These are phyloP conservation scores for Caradrina kadenii DNA, from an alignment of 2,888 invertebrate genomes.

Conservation along the genomic window DNA sequence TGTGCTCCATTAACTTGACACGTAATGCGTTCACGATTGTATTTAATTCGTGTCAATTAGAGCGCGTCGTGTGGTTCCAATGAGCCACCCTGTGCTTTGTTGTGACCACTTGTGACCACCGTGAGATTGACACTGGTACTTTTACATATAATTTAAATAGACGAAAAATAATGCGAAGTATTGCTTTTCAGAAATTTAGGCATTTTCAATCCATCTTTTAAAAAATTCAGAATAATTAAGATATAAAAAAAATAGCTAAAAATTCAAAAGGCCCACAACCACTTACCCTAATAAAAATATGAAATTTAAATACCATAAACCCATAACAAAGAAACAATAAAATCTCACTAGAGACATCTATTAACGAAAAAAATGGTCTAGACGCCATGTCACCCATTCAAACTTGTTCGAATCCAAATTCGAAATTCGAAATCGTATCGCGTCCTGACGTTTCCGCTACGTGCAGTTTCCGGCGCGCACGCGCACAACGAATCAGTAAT, in stretches of 20 bases:
- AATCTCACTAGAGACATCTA: conserved; percentile 64
- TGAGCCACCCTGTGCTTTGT: conserved; percentile 42
- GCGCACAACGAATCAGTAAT: conserved; percentile 87
- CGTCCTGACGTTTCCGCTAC: conserved; percentile 89
- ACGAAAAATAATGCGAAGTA: no score
- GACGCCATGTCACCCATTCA: conserved; percentile 82
- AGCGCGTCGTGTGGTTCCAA: conserved; percentile 41
- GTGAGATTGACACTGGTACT: no score
- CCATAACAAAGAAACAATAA: conserved; percentile 54
- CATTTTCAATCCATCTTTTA: no score
- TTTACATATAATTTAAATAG: no score
- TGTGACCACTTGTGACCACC: conserved; percentile 1
- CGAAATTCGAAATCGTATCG: conserved; percentile 89
- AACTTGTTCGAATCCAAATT: conserved; percentile 85
- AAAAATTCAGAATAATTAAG: no score
- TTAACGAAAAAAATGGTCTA: conserved; percentile 75
- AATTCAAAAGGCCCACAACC: conserved; percentile 20
- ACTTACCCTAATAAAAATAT: conserved; percentile 49
- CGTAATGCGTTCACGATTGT: conserved; percentile 57
- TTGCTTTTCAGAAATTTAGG: no score
- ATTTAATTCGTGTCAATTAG: conserved; percentile 48
- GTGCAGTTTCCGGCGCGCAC: conserved; percentile 86
- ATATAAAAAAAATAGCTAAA: conserved; percentile 21
- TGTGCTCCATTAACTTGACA: conserved; percentile 39
- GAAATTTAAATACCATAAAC: conserved; percentile 49